Conservation (phyloP, 2,113 vertebrate species). For the Cebus imitator region DNA sequence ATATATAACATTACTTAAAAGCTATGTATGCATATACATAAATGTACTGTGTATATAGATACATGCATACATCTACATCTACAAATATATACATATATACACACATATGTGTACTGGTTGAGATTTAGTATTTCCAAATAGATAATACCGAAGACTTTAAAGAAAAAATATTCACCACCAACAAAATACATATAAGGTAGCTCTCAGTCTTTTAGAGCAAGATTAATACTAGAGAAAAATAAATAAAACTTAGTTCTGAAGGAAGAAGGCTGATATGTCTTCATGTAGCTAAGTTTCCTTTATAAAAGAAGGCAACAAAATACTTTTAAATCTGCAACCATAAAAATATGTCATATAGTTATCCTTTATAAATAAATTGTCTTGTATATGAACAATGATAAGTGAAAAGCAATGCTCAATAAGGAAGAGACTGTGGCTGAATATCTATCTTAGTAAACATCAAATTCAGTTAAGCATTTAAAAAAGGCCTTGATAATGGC, state of each 20-base stretch:
- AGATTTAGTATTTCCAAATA: background rate
- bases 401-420: background rate
- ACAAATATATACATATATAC: background rate
- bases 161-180: background rate
- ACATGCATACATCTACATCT: background rate
- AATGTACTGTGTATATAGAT: background rate
- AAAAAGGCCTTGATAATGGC: background rate
- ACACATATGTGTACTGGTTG: background rate
- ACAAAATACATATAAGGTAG: background rate
- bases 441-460: background rate
- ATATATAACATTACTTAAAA: background rate
- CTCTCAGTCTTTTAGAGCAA: background rate
- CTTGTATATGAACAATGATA: background rate
- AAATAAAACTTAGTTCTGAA: background rate
- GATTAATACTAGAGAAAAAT: background rate
- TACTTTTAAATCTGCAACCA: background rate
- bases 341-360: background rate
- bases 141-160: background rate
- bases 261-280: background rate
- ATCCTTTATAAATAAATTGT: background rate
- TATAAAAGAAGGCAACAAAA: background rate
- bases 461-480: background rate
- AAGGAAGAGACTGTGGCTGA: background rate
- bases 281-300: background rate
- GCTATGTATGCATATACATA: background rate